phyloP scores from a whole-genome alignment of 1,140 invertebrate species.

The Babylonia areolata region DNA sequence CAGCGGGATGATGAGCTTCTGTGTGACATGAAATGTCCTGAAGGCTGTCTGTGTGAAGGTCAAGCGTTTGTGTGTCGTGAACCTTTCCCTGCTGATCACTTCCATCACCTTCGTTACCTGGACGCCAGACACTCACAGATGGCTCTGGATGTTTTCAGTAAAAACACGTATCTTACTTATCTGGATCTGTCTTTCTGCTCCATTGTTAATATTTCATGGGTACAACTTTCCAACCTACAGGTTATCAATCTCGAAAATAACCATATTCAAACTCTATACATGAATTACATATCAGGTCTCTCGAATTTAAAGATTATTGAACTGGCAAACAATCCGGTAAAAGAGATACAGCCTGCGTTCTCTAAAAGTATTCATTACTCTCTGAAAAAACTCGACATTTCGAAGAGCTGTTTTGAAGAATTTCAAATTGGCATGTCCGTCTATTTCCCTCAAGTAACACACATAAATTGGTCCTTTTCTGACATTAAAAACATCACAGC shows the following conservation, averaged over 20 bases:
- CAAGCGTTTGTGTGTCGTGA: slow-evolving; percentile 3
- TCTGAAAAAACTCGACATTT: background rate
- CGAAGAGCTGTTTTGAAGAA: background rate
- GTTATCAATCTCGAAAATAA: slow-evolving; percentile 24
- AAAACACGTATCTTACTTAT: background rate
- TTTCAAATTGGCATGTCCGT: background rate
- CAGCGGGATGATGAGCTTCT: slow-evolving; percentile 35
- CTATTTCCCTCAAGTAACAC: background rate
- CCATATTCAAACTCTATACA: background rate
- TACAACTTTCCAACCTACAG: background rate
- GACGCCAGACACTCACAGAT: background rate
- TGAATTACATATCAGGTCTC: slow-evolving; percentile 4
- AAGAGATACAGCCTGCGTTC: background rate
- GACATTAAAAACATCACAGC: background rate
- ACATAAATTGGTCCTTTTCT: background rate
- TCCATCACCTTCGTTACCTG: background rate
- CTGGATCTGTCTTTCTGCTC: slow-evolving; percentile 24
- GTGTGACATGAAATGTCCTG: slow-evolving; percentile 28
- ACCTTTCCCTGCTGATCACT: background rate
- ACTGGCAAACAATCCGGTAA: background rate
- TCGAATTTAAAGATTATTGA: background rate
- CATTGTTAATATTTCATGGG: background rate
- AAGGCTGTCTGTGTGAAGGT: slow-evolving; percentile 16
- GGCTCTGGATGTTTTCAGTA: background rate
- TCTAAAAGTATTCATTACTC: background rate